A percentile compares a stretch with the other conserved stretches of the same genome.
phyloP scores from a whole-genome alignment of 1,140 invertebrate genomes.

The Cotesia typhae region DNA sequence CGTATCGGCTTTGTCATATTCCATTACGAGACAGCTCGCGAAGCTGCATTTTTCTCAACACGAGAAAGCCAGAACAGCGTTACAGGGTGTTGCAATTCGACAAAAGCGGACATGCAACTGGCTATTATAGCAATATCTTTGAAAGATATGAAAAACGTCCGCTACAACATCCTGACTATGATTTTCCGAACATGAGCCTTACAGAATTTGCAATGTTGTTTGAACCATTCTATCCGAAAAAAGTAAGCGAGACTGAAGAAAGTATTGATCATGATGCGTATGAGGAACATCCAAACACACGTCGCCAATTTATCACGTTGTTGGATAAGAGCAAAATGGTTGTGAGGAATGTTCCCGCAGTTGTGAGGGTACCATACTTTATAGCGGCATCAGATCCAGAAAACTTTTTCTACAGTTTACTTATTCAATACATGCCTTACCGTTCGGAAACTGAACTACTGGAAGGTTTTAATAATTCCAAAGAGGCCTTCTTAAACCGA shows the following conservation, averaged over 20 bases:
- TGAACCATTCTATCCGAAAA: constrained; percentile 44
- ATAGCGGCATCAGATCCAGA: constrained; percentile 49
- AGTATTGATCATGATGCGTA: background rate
- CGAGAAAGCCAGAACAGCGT: constrained; percentile 50
- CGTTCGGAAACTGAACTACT: constrained; percentile 48
- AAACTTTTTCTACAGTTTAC: constrained; percentile 52
- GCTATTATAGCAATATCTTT: constrained; percentile 52
- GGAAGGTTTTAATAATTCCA: constrained; percentile 43
- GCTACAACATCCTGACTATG: constrained; percentile 42
- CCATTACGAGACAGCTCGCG: background rate
- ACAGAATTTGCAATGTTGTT: constrained; percentile 54
- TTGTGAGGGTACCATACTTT: constrained; percentile 52
- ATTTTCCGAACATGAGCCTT: constrained; percentile 51
- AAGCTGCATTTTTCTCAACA: constrained; percentile 39
- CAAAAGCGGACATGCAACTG: constrained; percentile 24
- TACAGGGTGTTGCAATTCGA: constrained; percentile 53
- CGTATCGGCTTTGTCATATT: constrained; percentile 4
- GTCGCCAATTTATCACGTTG: constrained; percentile 36
- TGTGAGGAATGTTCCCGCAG: constrained; percentile 41
- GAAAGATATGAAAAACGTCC: constrained; percentile 53
- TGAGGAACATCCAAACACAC: background rate
- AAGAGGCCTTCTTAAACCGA: constrained; percentile 47
- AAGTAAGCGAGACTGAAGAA: constrained; percentile 3
- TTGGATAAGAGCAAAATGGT: constrained; percentile 44
- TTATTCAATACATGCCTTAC: constrained; percentile 53